Percentiles rank a stretch among this genome's conserved stretches.
These are phyloP conservation scores for Anagyrus pseudococci DNA, from an alignment of 2,888 invertebrate genomes.

Conservation along the genomic window DNA sequence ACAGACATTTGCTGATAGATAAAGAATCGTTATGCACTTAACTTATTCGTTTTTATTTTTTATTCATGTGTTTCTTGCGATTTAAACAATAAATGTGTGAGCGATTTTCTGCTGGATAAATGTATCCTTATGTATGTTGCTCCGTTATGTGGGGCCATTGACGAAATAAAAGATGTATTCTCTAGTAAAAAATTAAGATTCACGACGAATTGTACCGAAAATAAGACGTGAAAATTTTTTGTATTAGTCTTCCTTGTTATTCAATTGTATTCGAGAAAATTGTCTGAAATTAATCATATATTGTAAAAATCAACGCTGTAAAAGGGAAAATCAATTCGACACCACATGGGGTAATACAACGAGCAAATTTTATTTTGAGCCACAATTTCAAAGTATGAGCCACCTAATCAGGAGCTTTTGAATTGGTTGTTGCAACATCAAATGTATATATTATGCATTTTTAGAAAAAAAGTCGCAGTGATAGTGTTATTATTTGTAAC, in stretches of 20 bases:
- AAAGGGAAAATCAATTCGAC: conserved; percentile 19
- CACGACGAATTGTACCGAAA: conserved; percentile 19
- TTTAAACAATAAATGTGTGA: no score
- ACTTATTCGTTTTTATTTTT: conserved; percentile 27
- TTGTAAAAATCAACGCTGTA: conserved; percentile 30
- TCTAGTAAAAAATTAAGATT: conserved; percentile 12
- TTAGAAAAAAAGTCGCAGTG: conserved; percentile 26
- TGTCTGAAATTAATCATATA: conserved; percentile 26
- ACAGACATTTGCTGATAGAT: conserved; percentile 24
- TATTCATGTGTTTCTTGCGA: conserved; percentile 22
- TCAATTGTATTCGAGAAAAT: conserved; percentile 30
- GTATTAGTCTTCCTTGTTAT: conserved; percentile 52
- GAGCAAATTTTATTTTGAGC: conserved; percentile 28
- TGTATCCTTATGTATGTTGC: conserved; percentile 28
- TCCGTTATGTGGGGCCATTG: conserved; percentile 25
- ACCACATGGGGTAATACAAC: conserved; percentile 36
- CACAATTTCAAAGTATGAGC: conserved; percentile 22
- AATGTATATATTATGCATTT: conserved; percentile 31
- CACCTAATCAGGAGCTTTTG: conserved; percentile 15
- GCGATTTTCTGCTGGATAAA: conserved; percentile 26
- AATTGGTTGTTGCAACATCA: conserved; percentile 30
- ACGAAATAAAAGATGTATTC: conserved; percentile 23
- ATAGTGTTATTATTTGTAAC: conserved; percentile 23
- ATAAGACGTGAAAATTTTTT: conserved; percentile 30
- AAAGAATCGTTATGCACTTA: conserved; percentile 23